Base-by-base conservation (phyloP, 2,888 invertebrate genomes). In the Petrophora chlorosata region DNA sequence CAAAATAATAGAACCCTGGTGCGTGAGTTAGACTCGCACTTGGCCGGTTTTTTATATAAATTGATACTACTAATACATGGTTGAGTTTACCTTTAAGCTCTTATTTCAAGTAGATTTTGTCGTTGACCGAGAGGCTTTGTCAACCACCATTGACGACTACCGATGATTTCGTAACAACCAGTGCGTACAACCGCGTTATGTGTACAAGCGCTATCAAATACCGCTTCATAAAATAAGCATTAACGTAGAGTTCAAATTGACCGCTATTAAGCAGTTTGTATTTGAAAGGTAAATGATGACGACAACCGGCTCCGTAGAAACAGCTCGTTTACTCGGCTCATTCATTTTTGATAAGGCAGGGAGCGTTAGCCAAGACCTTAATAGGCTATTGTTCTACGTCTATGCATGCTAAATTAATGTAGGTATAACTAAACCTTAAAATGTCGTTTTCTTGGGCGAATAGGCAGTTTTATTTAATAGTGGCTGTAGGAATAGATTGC, bases 261-360 rank as follows among this genome's bases (percentile, higher is more conserved):
- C 56, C 58, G 55, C 59, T 60, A 71, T 66, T 67, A 71, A 60
- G 59, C 52, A 62, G 53, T 62, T 65, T 63, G 54, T 56, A 46
- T 53, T 63, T 62, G 56, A 66, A 66, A 64, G 55, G 61, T 60
- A 63, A 65, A 68, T 62, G 61, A 65, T 63, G 57, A 53, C 58
- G 55, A 41, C 51, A 47, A 34, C 39, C 42, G 56, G 45, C 48
- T 33, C 40, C 51, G 43, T 61, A 56, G 60, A 47, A 63, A 55
- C 59, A 53, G 65, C 61, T 65, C 63, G 59, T 67, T 70, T 66
- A 64, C 65, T 53, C 59, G 63, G 40, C 56, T 62, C 65, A 59
- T 73, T 65, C 61, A 75, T 76, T 70, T 76, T 76, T 76, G 66
- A 76, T 76, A 65, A 61, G 49, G 13, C 7, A 15, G 54, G 48